Percentiles rank a stretch among this genome's conserved stretches.
Evolutionary conservation across 2,888 invertebrate genomes (phyloP).

Genomic region (Aleiodes leptofemur): DNA sequence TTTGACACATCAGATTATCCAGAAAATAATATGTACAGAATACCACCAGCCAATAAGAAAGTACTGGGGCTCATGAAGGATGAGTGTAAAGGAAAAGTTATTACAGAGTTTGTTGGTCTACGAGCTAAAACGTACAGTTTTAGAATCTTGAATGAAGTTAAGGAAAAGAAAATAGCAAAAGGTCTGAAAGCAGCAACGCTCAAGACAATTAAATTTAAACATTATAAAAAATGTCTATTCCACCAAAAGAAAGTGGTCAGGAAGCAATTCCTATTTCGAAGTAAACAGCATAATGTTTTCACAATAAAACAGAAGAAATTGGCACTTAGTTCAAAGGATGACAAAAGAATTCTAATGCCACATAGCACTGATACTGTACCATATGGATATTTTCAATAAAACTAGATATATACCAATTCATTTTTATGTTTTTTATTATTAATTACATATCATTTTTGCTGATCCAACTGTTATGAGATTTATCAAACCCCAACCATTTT

Average conservation of each 20-base stretch:
- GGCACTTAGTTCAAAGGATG: conserved; percentile 21
- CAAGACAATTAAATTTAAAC: conserved; percentile 33
- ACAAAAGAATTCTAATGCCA: too few species aligned
- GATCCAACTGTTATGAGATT: conserved; percentile 47
- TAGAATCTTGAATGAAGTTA: conserved; percentile 1
- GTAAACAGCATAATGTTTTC: conserved; percentile 36
- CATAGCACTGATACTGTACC: conserved; percentile 28
- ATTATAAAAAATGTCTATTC: conserved; percentile 25
- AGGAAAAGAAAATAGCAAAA: conserved; percentile 49
- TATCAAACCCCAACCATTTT: conserved; percentile 48
- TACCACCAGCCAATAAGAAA: conserved; percentile 56
- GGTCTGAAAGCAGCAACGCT: conserved; percentile 26
- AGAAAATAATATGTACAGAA: too few species aligned
- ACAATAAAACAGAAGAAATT: conserved; percentile 45
- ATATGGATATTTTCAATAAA: too few species aligned
- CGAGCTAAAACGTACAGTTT: conserved; percentile 17
- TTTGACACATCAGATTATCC: too few species aligned
- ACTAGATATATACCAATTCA: too few species aligned
- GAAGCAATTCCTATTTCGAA: not conserved
- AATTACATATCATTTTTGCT: conserved; percentile 58
- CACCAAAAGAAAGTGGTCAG: not conserved
- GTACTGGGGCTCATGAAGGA: conserved; percentile 47
- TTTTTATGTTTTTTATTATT: too few species aligned
- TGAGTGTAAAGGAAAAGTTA: conserved; percentile 34
- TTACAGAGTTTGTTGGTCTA: not conserved